Conservation (phyloP, 2,888 invertebrate genomes). For the Agrochola litura region DNA sequence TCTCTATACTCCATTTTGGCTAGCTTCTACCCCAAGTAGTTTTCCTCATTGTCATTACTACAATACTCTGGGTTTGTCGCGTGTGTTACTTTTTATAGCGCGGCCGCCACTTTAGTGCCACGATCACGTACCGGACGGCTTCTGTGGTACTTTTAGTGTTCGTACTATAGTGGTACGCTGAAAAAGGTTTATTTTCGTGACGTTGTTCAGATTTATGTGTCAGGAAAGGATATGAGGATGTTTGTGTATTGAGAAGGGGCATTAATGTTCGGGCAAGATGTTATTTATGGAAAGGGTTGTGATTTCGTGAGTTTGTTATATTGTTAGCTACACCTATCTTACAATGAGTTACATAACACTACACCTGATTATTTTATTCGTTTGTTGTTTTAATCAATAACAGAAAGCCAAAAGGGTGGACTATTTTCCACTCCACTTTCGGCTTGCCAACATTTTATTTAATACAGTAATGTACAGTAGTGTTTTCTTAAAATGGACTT, state of each 20-base stretch:
- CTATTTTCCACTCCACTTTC: not conserved
- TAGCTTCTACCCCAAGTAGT: slow-evolving; percentile 20
- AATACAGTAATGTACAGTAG: not conserved
- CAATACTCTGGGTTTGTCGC: slow-evolving; percentile 37
- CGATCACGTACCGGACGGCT: slow-evolving; percentile 49
- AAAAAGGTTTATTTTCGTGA: slow-evolving; percentile 49
- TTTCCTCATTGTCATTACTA: slow-evolving; percentile 42
- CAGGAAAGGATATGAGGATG: slow-evolving; percentile 1
- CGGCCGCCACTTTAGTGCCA: slow-evolving; percentile 42
- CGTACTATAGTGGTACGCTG: slow-evolving; percentile 35
- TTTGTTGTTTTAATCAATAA: not conserved
- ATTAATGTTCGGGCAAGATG: not conserved
- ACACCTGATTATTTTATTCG: not conserved
- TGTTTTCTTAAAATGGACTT: not conserved
- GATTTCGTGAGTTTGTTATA: not conserved
- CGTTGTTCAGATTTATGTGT: slow-evolving; percentile 42
- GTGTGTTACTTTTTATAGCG: slow-evolving; percentile 53
- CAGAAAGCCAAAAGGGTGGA: not conserved
- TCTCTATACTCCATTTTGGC: not conserved
- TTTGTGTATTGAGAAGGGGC: not conserved
- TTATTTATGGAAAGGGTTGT: not conserved
- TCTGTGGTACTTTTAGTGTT: slow-evolving; percentile 52
- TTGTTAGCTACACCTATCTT: not conserved
- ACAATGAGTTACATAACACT: not conserved
- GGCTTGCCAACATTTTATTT: not conserved